Base-by-base conservation (phyloP, 1,140 invertebrate species). In the Panagrolaimus sp. region DNA sequence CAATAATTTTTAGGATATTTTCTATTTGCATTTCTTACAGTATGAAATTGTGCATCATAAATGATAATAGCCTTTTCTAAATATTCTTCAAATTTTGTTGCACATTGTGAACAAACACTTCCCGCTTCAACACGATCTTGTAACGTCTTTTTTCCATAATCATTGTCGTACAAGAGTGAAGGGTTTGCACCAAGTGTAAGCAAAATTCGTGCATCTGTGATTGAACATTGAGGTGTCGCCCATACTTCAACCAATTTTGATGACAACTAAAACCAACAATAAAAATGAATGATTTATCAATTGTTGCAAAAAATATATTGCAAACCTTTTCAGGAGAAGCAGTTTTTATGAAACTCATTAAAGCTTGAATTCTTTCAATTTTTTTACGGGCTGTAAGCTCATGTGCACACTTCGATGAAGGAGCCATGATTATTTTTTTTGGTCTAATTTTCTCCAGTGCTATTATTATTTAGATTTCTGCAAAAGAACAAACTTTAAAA, bases 161-260 rank as follows among this genome's bases (percentile, higher is more conserved):
- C 63, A 47, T 77, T 67, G 21, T 71, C 67, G 47, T 81, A 79
- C 6, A 79, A 65, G 7, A 28, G 38, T 47, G 47, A 17, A 17
- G 78, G 78, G 62, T 79, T 69, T 14, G 78, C 78, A 26, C 77
- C 76, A 52, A 75, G 44, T 17, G 68, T 52, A 44, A 79, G 63
- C 17, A 79, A 69, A 32, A 79, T 71, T 63, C 78, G 65, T n/a
- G 68, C 70, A 62, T 79, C 78, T 21, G 78, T 78, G 43, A 79
- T 79, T 4, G 78, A 74, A 26, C 73, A 72, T 52, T 81, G 71
- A 9, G 78, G 78, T 32, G 68, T 46, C 44, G 72, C 71, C 78
- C 78, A 79, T 8, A 73, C 48, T 43, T 79, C 78, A 9, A 66
- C 17, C 24, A 79, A 67, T 47, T 75, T 77, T 46, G 72, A 38